These are phyloP conservation scores for Ranitomeya variabilis DNA, from an alignment of 2,113 vertebrate species.

Conservation along the genomic window DNA sequence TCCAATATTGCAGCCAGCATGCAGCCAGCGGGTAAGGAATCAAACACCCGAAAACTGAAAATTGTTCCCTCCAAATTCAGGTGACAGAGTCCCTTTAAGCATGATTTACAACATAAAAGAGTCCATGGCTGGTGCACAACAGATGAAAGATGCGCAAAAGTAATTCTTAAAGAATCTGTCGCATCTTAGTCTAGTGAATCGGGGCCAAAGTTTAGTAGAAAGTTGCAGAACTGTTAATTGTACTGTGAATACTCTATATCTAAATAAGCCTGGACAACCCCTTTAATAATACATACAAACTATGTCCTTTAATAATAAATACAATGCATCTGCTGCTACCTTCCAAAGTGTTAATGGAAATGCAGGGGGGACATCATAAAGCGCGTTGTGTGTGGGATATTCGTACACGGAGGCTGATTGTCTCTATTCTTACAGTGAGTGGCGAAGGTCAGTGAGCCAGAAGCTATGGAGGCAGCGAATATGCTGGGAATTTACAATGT, in stretches of 20 bases:
- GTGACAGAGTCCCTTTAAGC: too few species aligned
- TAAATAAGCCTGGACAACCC: background rate
- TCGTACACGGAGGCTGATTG: background rate
- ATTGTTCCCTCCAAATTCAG: too few species aligned
- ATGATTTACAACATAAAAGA: too few species aligned
- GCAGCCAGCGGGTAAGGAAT: too few species aligned
- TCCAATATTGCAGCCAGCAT: too few species aligned
- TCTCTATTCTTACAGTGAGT: background rate
- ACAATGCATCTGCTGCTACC: background rate
- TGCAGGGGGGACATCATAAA: background rate
- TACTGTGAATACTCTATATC: too few species aligned
- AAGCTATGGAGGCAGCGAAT: slow-evolving; percentile 3
- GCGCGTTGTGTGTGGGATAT: background rate
- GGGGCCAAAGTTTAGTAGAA: background rate
- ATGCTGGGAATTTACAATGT: slow-evolving; percentile 13
- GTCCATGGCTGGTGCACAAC: too few species aligned
- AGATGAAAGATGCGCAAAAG: too few species aligned
- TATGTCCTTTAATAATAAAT: background rate
- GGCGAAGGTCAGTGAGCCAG: slow-evolving; percentile 3
- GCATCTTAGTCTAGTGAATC: too few species aligned
- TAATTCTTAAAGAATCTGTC: too few species aligned
- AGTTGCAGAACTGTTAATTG: background rate
- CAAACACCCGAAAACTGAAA: too few species aligned
- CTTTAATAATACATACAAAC: background rate
- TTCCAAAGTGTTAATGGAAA: background rate